These are phyloP conservation scores for Riparia riparia DNA, from an alignment of 2,113 vertebrate genomes.

Conservation along the genomic window DNA sequence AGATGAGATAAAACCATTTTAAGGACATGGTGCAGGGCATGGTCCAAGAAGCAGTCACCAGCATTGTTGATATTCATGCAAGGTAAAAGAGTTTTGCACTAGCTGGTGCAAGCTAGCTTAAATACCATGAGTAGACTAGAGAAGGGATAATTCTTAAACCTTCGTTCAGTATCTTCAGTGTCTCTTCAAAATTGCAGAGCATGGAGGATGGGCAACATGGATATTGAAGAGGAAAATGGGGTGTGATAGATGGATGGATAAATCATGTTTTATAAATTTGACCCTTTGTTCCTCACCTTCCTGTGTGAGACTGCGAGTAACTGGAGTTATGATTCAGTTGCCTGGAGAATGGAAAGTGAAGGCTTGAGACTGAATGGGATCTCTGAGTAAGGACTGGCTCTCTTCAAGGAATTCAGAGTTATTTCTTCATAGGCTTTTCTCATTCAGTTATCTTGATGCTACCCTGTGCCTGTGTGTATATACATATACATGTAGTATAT, in stretches of 20 bases:
- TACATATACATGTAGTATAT: no score
- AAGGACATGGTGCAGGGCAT: accelerated
- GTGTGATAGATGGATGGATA: neutral
- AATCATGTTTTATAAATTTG: neutral
- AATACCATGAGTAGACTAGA: neutral
- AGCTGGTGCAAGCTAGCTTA: neutral
- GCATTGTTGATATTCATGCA: neutral
- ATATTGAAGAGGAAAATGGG: neutral
- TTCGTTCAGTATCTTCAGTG: neutral
- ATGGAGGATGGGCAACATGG: neutral
- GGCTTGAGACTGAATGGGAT: neutral
- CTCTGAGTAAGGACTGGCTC: neutral
- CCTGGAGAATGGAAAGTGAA: neutral
- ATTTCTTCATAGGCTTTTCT: neutral
- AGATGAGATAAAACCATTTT: neutral
- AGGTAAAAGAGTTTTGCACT: neutral
- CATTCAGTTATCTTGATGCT: neutral
- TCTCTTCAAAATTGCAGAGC: neutral
- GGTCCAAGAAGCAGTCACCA: neutral
- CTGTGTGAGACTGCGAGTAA: accelerated
- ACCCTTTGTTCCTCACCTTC: neutral
- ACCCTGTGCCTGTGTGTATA: neutral
- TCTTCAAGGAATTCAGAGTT: neutral
- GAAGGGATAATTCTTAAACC: neutral
- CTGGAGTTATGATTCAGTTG: neutral